Percentiles rank a stretch among this genome's conserved stretches.
Conservation (phyloP, 2,888 invertebrate genomes). For the Lasioglossum lativentre region DNA sequence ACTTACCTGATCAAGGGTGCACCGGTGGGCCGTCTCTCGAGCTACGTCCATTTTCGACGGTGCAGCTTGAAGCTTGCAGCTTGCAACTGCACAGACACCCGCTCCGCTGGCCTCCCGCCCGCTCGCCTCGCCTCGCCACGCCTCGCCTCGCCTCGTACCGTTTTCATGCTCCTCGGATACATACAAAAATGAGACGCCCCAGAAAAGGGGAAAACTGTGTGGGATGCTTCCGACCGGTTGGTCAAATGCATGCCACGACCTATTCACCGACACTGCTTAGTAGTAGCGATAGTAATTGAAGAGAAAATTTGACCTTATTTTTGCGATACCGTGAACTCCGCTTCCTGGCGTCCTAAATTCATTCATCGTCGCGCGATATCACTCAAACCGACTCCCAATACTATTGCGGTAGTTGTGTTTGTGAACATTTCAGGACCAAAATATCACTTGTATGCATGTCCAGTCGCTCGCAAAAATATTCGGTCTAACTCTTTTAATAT, state of each 20-base stretch:
- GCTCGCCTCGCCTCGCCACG: no score
- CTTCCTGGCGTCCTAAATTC: not conserved
- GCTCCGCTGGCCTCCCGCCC: no score
- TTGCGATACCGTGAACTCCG: not conserved
- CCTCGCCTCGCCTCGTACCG: not conserved
- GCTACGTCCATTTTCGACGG: constrained; percentile 53
- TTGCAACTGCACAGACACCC: not conserved
- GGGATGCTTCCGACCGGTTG: not conserved
- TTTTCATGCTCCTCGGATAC: constrained; percentile 41
- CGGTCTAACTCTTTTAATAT: no score
- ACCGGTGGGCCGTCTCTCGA: constrained; percentile 27
- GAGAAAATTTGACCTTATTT: constrained; percentile 8
- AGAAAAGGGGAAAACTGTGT: constrained; percentile 36
- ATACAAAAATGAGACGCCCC: constrained; percentile 58
- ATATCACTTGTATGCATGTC: no score
- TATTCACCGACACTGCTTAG: not conserved
- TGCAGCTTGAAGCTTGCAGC: constrained; percentile 23
- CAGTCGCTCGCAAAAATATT: no score
- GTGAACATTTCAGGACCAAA: no score
- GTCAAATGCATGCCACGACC: not conserved
- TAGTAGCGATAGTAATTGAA: constrained; percentile 2
- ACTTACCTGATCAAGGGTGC: constrained; percentile 57
- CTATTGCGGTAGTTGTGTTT: not conserved
- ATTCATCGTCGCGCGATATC: not conserved
- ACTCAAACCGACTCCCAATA: not conserved